These are phyloP conservation scores for Luffia ferchaultella DNA, from an alignment of 2,888 invertebrate species.

Conservation along the genomic window DNA sequence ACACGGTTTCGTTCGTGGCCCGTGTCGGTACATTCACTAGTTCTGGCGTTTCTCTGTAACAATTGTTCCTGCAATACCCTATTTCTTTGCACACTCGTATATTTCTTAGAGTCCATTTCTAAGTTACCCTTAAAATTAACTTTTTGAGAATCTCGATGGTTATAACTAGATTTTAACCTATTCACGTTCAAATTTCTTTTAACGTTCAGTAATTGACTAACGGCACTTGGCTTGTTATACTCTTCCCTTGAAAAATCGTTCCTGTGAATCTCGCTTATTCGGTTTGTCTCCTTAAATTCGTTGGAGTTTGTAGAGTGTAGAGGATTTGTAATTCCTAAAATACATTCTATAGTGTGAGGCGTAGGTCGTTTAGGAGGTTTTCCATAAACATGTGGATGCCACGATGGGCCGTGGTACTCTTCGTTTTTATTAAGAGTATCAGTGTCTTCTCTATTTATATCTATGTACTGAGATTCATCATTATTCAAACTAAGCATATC, in stretches of 20 bases:
- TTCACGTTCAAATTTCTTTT: slow-evolving; percentile 36
- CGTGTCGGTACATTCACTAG: background rate
- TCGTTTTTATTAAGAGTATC: slow-evolving; percentile 11
- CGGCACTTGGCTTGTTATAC: slow-evolving; percentile 20
- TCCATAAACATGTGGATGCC: slow-evolving; percentile 92
- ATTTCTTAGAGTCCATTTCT: slow-evolving; percentile 32
- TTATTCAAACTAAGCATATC: slow-evolving; percentile 10
- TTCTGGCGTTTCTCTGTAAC: slow-evolving; percentile 34
- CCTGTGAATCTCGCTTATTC: background rate
- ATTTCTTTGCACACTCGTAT: slow-evolving; percentile 42
- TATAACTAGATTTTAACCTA: slow-evolving; percentile 2
- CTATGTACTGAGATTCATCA: slow-evolving; percentile 16
- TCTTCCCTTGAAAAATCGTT: slow-evolving; percentile 13
- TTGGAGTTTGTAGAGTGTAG: background rate
- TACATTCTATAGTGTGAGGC: slow-evolving; percentile 88
- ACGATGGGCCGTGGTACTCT: slow-evolving; percentile 53
- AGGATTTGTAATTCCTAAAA: slow-evolving; percentile 68
- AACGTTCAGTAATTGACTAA: slow-evolving; percentile 41
- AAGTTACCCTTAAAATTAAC: slow-evolving; percentile 34
- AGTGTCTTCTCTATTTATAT: slow-evolving; percentile 16
- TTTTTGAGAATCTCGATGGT: slow-evolving; percentile 23
- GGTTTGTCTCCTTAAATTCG: too few relatives aligned
- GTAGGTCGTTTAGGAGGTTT: slow-evolving; percentile 84
- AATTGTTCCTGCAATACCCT: slow-evolving; percentile 46
- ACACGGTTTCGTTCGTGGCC: slow-evolving; percentile 43